phyloP scores from a whole-genome alignment of 2,888 invertebrate genomes.

The Spodoptera picta region DNA sequence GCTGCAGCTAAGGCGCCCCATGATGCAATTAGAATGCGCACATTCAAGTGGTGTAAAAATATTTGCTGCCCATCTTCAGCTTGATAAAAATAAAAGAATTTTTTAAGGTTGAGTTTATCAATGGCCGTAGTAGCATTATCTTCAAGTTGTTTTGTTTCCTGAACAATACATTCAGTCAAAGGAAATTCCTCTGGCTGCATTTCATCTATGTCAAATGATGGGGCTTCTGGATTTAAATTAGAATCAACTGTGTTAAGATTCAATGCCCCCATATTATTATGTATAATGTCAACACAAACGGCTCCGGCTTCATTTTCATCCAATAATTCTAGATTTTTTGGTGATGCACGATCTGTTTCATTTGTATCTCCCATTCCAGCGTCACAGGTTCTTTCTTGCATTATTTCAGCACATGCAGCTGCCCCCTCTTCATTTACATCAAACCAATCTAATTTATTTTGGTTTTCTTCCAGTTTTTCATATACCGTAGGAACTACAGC shows the following conservation, averaged over 20 bases:
- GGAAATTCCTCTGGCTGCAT: slow-evolving; percentile 71
- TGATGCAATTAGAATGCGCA: slow-evolving; percentile 95
- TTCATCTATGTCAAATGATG: slow-evolving; percentile 69
- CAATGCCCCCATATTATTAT: slow-evolving; percentile 69
- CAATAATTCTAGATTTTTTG: slow-evolving; percentile 82
- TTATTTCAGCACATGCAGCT: slow-evolving; percentile 69
- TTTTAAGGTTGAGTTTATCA: slow-evolving; percentile 83
- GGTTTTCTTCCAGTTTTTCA: slow-evolving; percentile 73
- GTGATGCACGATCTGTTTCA: slow-evolving; percentile 56
- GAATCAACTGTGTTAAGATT: slow-evolving; percentile 64
- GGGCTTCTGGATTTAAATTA: slow-evolving; percentile 77
- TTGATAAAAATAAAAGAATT: slow-evolving; percentile 95
- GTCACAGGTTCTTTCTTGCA: slow-evolving; percentile 38
- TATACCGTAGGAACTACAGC: slow-evolving; percentile 67
- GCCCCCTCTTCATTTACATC: slow-evolving; percentile 79
- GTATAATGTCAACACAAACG: slow-evolving; percentile 70
- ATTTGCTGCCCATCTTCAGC: slow-evolving; percentile 97
- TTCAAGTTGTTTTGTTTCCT: slow-evolving; percentile 58
- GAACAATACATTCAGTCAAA: slow-evolving; percentile 63
- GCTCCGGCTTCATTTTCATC: slow-evolving; percentile 79
- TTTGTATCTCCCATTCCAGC: background rate
- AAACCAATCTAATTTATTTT: slow-evolving; percentile 82
- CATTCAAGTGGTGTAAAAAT: slow-evolving; percentile 96
- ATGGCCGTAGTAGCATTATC: slow-evolving; percentile 70
- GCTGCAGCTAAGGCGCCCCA: slow-evolving; percentile 94